These are phyloP conservation scores for Asbolus verrucosus DNA, from an alignment of 1,140 invertebrate genomes.

Conservation along the genomic window DNA sequence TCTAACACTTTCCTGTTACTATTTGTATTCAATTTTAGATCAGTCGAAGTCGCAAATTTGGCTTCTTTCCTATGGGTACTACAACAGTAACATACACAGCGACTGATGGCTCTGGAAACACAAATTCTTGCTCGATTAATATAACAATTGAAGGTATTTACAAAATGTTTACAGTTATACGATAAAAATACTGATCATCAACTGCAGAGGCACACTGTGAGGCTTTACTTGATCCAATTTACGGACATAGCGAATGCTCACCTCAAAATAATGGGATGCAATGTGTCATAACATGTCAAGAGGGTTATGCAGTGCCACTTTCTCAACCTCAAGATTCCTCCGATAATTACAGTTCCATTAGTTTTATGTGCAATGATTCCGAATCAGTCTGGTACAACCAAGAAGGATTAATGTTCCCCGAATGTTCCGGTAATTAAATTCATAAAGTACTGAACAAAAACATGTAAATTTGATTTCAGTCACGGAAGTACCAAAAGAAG, in stretches of 20 bases:
- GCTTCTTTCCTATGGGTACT: slow-evolving; percentile 70
- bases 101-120: slow-evolving; percentile 72
- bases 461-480: too few relatives aligned
- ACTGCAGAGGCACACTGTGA: slow-evolving; percentile 70
- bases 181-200: slow-evolving; percentile 38
- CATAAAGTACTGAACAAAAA: too few relatives aligned
- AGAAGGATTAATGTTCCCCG: slow-evolving; percentile 64
- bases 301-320: slow-evolving; percentile 72
- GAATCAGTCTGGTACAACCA: slow-evolving; percentile 62
- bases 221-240: slow-evolving; percentile 68
- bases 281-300: slow-evolving; percentile 71
- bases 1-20: too few relatives aligned
- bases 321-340: slow-evolving; percentile 58
- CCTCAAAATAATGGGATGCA: slow-evolving; percentile 65
- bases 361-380: slow-evolving; percentile 58
- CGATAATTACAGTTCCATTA: slow-evolving; percentile 47
- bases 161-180: slow-evolving; percentile 36
- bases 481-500: slow-evolving; percentile 54
- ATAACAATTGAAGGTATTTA: slow-evolving; percentile 74
- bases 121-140: slow-evolving; percentile 71
- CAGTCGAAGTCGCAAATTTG: slow-evolving; percentile 65
- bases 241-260: slow-evolving; percentile 72
- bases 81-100: slow-evolving; percentile 73
- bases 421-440: slow-evolving; percentile 72
- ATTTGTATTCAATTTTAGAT: slow-evolving; percentile 14